Percentiles rank a stretch among this genome's conserved stretches.
Evolutionary conservation across 1,140 invertebrate genomes (phyloP).

Genomic region (Pseudomyrmex cubaensis): DNA sequence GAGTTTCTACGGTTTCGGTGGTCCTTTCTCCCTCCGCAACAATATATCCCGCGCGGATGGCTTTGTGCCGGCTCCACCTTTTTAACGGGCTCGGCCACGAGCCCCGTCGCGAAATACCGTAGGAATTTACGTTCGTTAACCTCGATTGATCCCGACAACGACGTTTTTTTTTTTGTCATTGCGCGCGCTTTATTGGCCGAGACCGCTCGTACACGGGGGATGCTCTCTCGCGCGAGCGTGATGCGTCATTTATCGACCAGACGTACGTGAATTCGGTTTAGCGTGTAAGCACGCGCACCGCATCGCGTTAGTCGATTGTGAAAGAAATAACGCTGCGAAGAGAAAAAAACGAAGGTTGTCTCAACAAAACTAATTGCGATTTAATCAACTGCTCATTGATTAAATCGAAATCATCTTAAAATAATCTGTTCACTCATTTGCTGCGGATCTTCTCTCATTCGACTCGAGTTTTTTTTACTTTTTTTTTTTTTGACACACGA

Average conservation of each 20-base stretch:
- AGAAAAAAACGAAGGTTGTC: not conserved
- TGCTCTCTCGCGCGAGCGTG: slow-evolving; percentile 6
- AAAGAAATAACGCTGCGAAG: not conserved
- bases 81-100: slow-evolving; percentile 44
- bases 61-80: slow-evolving; percentile 20
- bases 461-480: no score
- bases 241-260: slow-evolving; percentile 44
- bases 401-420: no score
- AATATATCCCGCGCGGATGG: not conserved
- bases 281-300: not conserved
- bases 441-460: no score
- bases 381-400: no score
- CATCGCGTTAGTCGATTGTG: not conserved
- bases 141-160: slow-evolving; percentile 66
- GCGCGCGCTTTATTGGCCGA: slow-evolving; percentile 60
- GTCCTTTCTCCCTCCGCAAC: not conserved
- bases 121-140: slow-evolving; percentile 70
- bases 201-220: slow-evolving; percentile 47
- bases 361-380: not conserved
- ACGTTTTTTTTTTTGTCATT: slow-evolving; percentile 67
- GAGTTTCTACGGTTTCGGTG: slow-evolving; percentile 67
- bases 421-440: no score
- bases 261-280: slow-evolving; percentile 25
- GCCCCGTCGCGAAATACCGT: slow-evolving; percentile 60
- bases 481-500: no score